These are phyloP conservation scores for Hormiphora californensis DNA, from an alignment of 37 sponge, comb jelly and placozoan species.

Conservation along the genomic window DNA sequence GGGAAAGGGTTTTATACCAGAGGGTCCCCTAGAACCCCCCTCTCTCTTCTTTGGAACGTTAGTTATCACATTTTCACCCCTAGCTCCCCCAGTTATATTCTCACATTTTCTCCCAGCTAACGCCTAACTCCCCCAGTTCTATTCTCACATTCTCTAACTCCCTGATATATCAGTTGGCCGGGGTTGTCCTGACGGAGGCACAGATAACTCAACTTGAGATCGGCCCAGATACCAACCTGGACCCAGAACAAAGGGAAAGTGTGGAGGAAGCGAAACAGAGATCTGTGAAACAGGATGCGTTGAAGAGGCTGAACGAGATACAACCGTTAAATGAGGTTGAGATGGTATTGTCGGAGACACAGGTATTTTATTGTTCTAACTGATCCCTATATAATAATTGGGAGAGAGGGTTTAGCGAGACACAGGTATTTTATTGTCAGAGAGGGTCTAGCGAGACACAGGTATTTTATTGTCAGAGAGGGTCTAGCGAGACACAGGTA, in stretches of 20 bases:
- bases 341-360: background rate
- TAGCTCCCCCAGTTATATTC: background rate
- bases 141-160: background rate
- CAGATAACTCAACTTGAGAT: constrained; percentile 26
- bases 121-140: background rate
- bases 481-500: too few relatives aligned
- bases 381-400: too few relatives aligned
- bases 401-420: too few relatives aligned
- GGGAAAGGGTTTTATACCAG: too few relatives aligned
- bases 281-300: constrained; percentile 35
- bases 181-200: background rate
- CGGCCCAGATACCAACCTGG: background rate
- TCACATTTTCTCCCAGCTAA: too few relatives aligned
- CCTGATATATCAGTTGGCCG: constrained; percentile 16
- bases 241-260: background rate
- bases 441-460: too few relatives aligned
- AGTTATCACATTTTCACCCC: too few relatives aligned
- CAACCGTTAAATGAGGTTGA: background rate
- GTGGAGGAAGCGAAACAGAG: background rate
- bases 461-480: too few relatives aligned
- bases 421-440: too few relatives aligned
- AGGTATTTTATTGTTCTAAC: background rate
- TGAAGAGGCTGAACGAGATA: constrained; percentile 31
- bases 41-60: too few relatives aligned
- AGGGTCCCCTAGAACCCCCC: too few relatives aligned